Percentiles rank a stretch among this genome's conserved stretches.
Evolutionary conservation across 2,797 vertebrate genomes (phyloP).

Genomic region (Uromys caudimaculatus): DNA sequence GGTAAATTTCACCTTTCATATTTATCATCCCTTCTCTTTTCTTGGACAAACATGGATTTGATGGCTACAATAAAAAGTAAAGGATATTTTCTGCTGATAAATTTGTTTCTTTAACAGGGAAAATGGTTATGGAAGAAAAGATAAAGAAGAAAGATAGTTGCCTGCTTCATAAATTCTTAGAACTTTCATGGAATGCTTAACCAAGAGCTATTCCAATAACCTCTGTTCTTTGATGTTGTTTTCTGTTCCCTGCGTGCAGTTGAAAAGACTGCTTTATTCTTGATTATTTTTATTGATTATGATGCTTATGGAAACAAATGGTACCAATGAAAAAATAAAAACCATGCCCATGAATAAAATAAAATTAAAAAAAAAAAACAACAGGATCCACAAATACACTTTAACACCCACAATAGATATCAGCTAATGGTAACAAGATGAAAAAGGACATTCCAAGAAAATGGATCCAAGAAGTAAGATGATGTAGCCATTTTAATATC

Average conservation of each 20-base stretch:
- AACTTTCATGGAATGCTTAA: constrained; percentile 35
- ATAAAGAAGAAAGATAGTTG: background rate
- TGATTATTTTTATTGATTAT: constrained; percentile 60
- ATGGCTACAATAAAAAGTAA: background rate
- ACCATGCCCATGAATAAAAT: constrained; percentile 7
- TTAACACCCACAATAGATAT: background rate
- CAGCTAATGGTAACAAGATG: no score
- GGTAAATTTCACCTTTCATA: background rate
- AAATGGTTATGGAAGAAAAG: constrained; percentile 3
- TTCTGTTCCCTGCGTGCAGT: background rate
- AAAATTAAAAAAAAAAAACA: background rate
- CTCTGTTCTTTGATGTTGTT: background rate
- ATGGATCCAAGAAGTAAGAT: no score
- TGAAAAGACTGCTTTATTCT: constrained; percentile 42
- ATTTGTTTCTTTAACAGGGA: background rate
- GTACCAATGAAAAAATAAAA: constrained; percentile 54
- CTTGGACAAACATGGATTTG: background rate
- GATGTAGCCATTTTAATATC: no score
- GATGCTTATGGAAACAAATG: constrained; percentile 38
- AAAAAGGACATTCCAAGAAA: no score
- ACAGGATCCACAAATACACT: background rate
- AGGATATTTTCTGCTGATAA: background rate
- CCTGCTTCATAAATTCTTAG: background rate
- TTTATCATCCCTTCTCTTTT: background rate
- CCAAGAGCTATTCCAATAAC: background rate